Percentiles rank a stretch among this genome's conserved stretches.
Conservation (phyloP, 2,113 vertebrate genomes). For the Glaucomys volans region DNA sequence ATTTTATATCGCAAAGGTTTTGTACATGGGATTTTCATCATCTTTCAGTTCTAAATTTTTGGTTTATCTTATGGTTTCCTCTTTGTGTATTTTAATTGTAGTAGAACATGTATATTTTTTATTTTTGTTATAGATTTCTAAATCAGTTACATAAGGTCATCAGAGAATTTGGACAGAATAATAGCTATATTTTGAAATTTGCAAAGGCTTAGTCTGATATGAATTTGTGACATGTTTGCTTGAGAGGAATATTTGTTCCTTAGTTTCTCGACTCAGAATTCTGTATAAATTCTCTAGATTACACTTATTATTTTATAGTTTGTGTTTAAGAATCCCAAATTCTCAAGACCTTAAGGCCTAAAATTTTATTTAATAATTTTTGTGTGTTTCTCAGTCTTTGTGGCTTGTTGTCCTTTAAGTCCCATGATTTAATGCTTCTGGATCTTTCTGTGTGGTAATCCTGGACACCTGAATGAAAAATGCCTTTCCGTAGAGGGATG, state of each 20-base stretch:
- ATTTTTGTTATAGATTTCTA: conserved; percentile 29
- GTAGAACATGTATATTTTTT: not conserved
- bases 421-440: conserved; percentile 3
- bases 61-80: not conserved
- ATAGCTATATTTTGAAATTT: not conserved
- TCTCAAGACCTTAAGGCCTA: not conserved
- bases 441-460: not conserved
- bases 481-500: not conserved
- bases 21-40: not conserved
- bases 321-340: not conserved
- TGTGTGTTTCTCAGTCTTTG: not conserved
- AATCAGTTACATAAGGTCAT: not conserved
- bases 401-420: conserved; percentile 3
- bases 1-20: not conserved
- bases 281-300: not conserved
- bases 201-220: not conserved
- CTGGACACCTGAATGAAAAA: not conserved
- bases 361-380: not conserved
- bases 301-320: not conserved
- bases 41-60: conserved; percentile 12
- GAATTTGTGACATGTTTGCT: not conserved
- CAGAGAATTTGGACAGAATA: not conserved
- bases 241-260: not conserved
- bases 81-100: not conserved
- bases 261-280: conserved; percentile 5